These are phyloP conservation scores for Unio pictorum DNA, from an alignment of 2,888 invertebrate species.

Conservation along the genomic window DNA sequence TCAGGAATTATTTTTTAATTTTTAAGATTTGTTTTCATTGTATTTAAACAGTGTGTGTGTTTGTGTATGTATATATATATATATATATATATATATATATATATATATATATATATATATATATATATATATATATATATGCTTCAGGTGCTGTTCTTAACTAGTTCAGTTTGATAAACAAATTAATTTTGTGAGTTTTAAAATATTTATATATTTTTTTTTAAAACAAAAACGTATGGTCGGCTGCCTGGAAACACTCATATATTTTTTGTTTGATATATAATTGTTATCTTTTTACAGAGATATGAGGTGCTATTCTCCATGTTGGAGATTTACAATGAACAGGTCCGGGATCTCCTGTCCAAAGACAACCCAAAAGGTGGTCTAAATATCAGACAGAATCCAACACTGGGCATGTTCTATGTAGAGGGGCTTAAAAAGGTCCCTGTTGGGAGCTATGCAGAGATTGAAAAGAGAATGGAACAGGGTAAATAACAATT, in stretches of 20 bases:
- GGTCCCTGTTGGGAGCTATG: conserved; percentile 71
- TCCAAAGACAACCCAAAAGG: conserved; percentile 71
- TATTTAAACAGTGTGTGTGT: too few relatives aligned
- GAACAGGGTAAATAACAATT: conserved; percentile 64
- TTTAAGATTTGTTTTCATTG: too few relatives aligned
- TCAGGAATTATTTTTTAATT: too few relatives aligned
- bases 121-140: too few relatives aligned
- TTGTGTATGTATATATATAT: too few relatives aligned
- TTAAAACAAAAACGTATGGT: too few relatives aligned
- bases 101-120: too few relatives aligned
- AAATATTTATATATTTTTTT: too few relatives aligned
- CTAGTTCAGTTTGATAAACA: too few relatives aligned
- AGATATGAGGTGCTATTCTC: conserved; percentile 71
- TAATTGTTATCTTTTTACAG: conserved; percentile 36
- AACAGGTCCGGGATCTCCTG: conserved; percentile 71
- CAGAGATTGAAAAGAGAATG: conserved; percentile 71
- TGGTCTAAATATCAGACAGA: conserved; percentile 69
- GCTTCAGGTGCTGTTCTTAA: too few relatives aligned
- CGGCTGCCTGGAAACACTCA: neutral
- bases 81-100: too few relatives aligned
- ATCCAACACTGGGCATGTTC: conserved; percentile 70
- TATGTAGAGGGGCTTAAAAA: conserved; percentile 71
- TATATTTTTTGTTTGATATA: neutral
- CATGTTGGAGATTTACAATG: conserved; percentile 73
- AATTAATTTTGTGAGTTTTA: too few relatives aligned